Base-by-base conservation (phyloP, 2,888 invertebrate species). In the Escarpia spicata region DNA sequence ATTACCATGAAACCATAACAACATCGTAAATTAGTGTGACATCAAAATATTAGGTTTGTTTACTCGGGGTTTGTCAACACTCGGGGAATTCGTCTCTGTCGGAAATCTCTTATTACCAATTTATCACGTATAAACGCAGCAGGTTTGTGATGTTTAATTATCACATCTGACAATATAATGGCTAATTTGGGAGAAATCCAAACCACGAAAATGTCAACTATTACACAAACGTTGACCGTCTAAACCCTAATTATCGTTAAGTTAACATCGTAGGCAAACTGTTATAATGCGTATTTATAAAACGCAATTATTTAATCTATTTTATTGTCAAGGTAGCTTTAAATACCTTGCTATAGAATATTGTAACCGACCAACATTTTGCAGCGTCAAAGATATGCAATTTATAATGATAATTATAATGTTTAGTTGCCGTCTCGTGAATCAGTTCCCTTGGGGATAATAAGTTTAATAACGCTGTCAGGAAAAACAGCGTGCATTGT, bases 41-140 rank as follows among this genome's bases (percentile, higher is more conserved):
- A 75, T 75, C 75, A 75, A 75, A 75, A 75, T 75, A 75, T 75
- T 75, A n/a, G 75, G 75, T 75, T 75, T 75, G 75, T 75, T 75
- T 75, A 75, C 75, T 19, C 75, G 75, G 4, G 75, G 26, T 75
- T 75, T 75, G n/a, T 75, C 75, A 75, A n/a, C 75, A 75, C 26
- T 37, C 37, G 15, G 52, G 15, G 9, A 4, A 75, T 75, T 75
- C 19, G 75, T 75, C 19, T 75, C n/a, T 75, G 75, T 75, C 75
- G 75, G 75, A 75, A 75, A 75, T 75, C 75, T 26, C 75, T 75
- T 75, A n/a, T 75, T 75, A n/a, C 75, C 19, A 26, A 75, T 75
- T 75, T 75, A 75, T n/a, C 15, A 75, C 26, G 75, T 26, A 26
- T 75, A 75, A 19, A 6, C n/a, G 75, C n/a, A 75, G 6, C 19